Evolutionary conservation across 2,888 invertebrate species (phyloP), one percentile per base, ranked within the genome.

Genomic region (Steinernema scapterisci): DNA sequence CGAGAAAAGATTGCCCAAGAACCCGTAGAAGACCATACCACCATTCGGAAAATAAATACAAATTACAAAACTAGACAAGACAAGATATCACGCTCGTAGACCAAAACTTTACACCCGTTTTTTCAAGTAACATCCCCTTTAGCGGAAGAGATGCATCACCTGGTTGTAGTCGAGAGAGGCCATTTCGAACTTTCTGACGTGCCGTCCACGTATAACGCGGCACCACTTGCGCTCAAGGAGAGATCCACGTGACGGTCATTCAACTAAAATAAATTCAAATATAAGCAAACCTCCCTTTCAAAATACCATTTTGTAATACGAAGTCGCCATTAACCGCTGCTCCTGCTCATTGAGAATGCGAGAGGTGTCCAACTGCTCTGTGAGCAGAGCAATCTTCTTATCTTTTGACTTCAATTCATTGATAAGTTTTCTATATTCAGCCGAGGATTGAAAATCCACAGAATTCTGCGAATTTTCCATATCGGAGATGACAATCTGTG

Each of bases 281-380:
- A 19, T 16, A 16, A 7, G 2, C 13, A 16, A 48, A 7, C 13
- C 16, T 3, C 19, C 5, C 3, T n/a, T 7, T 48, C 13, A 48
- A 48, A 5, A 48, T 7, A 63, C 63, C 63, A 63, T 63, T 25
- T 63, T 63, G 19, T 31, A 63, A n/a, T 27, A 63, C 16, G 63
- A 63, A 1, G 31, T 63, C 1, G 63, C 31, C 11, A 63, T 11
- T 16, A 63, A 31, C 6, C 63, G 63, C 25, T 63, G 63, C 38
- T 63, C 63, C 27, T 63, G 63, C 38, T 63, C 63, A n/a, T 63
- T 31, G 16, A 63, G 27, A 16, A 63, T 27, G 31, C 63, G 63
- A 13, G 63, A 63, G 1, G 63, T 63, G 31, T 63, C 63, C 25
- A 63, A 13, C 63, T 63, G 63, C 27, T 63, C 63, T 11, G 31